Conservation (phyloP, 2,797 vertebrate species). For the Onychomys torridus region DNA sequence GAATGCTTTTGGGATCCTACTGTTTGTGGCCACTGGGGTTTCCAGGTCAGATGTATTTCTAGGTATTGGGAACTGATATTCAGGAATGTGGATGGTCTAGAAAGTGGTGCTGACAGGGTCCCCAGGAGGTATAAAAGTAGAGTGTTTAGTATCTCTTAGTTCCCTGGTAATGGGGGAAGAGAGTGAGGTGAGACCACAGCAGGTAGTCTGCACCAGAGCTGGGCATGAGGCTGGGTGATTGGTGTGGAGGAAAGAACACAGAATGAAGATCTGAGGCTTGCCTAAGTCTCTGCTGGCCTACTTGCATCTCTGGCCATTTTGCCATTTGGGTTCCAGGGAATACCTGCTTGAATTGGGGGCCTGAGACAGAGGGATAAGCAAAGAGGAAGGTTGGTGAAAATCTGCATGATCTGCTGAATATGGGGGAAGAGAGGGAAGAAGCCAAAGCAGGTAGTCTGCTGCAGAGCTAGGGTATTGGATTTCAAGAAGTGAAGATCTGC, state of each 20-base stretch:
- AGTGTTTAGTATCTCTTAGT: neutral
- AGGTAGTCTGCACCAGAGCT: neutral
- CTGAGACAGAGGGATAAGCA: neutral
- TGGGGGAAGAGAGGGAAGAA: too few species aligned
- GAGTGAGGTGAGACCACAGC: too few species aligned
- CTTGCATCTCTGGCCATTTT: neutral
- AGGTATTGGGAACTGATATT: neutral
- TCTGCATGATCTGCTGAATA: neutral
- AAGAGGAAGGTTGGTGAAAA: neutral
- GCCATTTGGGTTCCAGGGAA: neutral
- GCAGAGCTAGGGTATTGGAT: neutral
- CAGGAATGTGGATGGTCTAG: neutral
- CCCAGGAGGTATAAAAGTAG: neutral
- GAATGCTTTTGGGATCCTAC: neutral
- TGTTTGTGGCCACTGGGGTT: neutral
- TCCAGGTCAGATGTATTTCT: neutral
- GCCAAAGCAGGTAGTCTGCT: neutral
- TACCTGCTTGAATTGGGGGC: neutral
- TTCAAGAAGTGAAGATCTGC: neutral
- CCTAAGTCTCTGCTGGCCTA: neutral
- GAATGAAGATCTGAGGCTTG: neutral
- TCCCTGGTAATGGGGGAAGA: too few species aligned
- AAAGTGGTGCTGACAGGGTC: neutral
- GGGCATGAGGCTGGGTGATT: neutral
- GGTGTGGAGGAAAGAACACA: too few species aligned